Evolutionary conservation across 2,888 invertebrate species (phyloP).

Genomic region (Chymomyza amoena): DNA sequence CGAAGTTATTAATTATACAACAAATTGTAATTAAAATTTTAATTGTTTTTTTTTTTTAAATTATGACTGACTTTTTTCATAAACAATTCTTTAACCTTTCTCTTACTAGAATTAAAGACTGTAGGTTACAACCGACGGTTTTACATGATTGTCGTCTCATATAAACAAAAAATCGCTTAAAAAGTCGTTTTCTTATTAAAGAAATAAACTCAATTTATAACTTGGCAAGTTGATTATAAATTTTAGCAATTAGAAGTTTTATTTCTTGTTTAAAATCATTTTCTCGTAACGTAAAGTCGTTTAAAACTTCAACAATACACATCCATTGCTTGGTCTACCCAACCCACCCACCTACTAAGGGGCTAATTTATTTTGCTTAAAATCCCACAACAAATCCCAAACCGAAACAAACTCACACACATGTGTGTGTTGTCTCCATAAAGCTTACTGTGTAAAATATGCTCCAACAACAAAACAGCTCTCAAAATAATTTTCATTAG

Average conservation of each 20-base stretch:
- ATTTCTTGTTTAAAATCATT: background rate
- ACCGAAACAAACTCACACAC: slow-evolving; percentile 2
- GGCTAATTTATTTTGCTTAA: background rate
- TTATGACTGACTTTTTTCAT: no score
- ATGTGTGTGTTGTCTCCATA: slow-evolving; percentile 11
- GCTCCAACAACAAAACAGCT: background rate
- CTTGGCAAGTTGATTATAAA: background rate
- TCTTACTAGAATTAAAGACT: no score
- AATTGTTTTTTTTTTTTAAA: no score
- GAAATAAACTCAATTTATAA: background rate
- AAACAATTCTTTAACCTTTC: no score
- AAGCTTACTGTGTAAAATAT: background rate
- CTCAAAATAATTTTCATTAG: background rate
- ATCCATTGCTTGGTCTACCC: background rate
- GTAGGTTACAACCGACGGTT: no score
- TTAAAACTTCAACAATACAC: background rate
- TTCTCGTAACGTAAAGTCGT: background rate
- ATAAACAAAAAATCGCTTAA: no score
- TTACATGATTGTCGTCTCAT: no score
- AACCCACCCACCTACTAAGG: background rate
- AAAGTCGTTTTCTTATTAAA: no score
- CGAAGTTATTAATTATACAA: no score
- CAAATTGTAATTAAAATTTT: no score
- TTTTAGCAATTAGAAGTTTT: background rate
- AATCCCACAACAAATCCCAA: background rate